phyloP scores from a whole-genome alignment of 2,888 invertebrate species.

The Glyphotaelius pellucidus region DNA sequence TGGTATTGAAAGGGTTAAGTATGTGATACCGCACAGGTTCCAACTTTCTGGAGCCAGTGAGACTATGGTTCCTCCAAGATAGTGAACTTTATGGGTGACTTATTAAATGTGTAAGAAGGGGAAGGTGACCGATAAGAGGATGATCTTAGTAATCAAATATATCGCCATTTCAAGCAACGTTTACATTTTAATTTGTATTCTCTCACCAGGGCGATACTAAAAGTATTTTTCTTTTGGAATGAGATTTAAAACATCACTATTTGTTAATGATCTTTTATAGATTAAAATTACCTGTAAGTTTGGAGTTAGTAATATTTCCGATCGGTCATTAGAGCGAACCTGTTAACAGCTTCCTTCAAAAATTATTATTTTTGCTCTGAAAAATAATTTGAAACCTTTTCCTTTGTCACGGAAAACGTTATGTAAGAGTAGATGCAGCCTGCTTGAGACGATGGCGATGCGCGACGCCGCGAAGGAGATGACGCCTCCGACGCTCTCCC shows the following conservation, averaged over 20 bases:
- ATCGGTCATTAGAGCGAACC: no score
- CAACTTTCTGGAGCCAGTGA: no score
- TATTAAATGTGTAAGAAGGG: no score
- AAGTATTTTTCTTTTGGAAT: not conserved
- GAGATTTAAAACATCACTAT: no score
- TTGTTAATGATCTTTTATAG: no score
- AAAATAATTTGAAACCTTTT: not conserved
- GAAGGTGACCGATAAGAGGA: not conserved
- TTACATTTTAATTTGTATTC: not conserved
- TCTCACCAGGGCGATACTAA: not conserved
- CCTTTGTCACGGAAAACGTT: not conserved
- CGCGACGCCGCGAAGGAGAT: not conserved
- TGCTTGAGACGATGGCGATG: slow-evolving; percentile 19
- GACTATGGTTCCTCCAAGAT: no score
- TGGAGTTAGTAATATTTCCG: no score
- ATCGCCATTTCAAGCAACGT: not conserved
- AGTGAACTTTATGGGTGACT: no score
- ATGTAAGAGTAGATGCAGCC: not conserved
- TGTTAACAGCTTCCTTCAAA: not conserved
- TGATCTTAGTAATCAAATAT: not conserved
- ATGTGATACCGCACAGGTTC: no score
- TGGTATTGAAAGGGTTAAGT: no score
- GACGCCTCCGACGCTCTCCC: not conserved
- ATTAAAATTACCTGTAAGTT: no score
- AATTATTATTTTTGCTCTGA: not conserved